Conservation (phyloP, 2,888 invertebrate genomes). For the Thumatha senex region DNA sequence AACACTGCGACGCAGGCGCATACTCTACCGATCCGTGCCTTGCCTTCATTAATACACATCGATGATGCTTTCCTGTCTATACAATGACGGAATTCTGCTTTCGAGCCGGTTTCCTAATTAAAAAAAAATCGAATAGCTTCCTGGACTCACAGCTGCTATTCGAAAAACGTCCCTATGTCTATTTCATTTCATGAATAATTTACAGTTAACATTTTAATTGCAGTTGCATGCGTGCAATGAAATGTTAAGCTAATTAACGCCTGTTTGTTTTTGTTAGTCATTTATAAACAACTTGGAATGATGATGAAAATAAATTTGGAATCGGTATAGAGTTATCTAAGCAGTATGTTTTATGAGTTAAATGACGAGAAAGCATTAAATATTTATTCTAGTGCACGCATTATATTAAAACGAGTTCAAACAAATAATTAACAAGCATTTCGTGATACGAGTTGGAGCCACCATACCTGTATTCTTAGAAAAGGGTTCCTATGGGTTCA, state of each 20-base stretch:
- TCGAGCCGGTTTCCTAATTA: conserved; percentile 78
- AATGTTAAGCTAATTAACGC: conserved; percentile 10
- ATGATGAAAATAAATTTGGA: background rate
- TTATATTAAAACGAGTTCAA: no score
- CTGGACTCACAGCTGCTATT: conserved; percentile 32
- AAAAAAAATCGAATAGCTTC: conserved; percentile 56
- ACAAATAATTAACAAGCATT: background rate
- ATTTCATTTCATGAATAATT: conserved; percentile 29
- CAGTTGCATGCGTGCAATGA: conserved; percentile 23
- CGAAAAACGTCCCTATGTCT: conserved; percentile 23
- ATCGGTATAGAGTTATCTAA: background rate
- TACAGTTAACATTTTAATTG: conserved; percentile 28
- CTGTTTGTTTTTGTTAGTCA: background rate
- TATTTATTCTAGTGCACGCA: no score
- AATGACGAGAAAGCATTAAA: no score
- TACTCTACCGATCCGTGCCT: conserved; percentile 59
- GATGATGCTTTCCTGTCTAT: conserved; percentile 75
- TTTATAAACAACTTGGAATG: background rate
- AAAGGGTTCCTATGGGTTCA: conserved; percentile 16
- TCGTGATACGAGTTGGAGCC: background rate
- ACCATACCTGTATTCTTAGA: conserved; percentile 9
- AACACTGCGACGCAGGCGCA: conserved; percentile 68
- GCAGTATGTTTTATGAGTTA: no score
- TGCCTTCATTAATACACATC: conserved; percentile 75
- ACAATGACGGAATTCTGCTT: conserved; percentile 78